Conservation (phyloP, 2,113 vertebrate species). For the Trichechus manatus region DNA sequence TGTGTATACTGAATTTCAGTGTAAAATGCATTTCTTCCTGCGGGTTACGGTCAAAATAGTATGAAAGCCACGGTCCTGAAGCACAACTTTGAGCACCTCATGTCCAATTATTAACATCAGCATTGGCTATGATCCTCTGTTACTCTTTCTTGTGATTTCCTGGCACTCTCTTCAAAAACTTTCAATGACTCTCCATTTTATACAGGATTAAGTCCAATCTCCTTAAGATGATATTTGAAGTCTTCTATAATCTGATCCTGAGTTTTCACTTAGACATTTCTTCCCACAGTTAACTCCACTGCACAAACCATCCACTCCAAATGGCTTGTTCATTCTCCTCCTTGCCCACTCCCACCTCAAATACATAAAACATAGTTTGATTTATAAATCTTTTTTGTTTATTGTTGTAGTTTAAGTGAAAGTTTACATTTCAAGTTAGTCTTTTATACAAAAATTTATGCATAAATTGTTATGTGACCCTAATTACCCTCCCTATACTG, state of each 20-base stretch:
- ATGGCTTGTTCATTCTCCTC: neutral
- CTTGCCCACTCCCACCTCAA: neutral
- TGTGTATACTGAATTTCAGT: neutral
- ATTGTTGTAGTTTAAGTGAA: too few species aligned
- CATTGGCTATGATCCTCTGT: neutral
- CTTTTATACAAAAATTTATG: too few species aligned
- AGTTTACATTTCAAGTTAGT: too few species aligned
- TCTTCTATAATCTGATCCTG: neutral
- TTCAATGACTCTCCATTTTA: neutral
- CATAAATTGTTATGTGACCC: too few species aligned
- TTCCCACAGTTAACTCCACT: neutral
- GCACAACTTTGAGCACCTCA: neutral
- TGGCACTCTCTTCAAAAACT: neutral
- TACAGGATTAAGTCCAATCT: neutral
- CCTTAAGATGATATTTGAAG: too few species aligned
- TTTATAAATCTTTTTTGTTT: neutral
- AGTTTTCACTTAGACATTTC: neutral
- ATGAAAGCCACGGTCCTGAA: neutral
- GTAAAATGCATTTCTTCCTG: neutral
- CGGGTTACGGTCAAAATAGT: neutral
- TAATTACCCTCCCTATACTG: too few species aligned
- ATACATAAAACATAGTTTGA: neutral
- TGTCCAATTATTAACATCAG: neutral
- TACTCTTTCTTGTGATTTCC: neutral
- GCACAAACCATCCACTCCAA: neutral